Evolutionary conservation across 2,888 invertebrate species (phyloP).

Genomic region (Ommatoiulus sabulosus): DNA sequence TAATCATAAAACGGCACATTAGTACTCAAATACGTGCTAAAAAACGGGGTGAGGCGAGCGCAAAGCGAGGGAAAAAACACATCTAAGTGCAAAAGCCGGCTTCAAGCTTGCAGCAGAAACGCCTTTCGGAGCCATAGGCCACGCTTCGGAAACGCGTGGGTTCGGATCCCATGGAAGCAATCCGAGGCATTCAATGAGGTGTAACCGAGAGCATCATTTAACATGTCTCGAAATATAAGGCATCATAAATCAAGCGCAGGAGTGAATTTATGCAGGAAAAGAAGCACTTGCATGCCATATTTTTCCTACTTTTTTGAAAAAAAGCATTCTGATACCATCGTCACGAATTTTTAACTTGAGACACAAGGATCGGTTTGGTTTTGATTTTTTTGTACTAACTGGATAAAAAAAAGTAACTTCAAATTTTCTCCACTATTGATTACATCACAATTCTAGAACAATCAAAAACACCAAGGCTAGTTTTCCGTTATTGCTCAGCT

Average conservation of each 20-base stretch:
- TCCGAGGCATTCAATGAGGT: slow-evolving; percentile 51
- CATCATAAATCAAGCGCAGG: slow-evolving; percentile 44
- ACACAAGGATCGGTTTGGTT: not conserved
- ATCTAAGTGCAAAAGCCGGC: not conserved
- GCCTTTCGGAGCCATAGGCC: not conserved
- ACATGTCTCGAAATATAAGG: slow-evolving; percentile 50
- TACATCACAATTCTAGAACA: no score
- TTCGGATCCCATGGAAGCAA: slow-evolving; percentile 13
- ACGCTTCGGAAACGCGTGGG: not conserved
- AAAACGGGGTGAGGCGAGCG: not conserved
- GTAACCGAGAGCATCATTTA: slow-evolving; percentile 52
- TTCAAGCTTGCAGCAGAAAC: not conserved
- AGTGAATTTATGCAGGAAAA: not conserved
- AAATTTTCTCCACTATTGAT: no score
- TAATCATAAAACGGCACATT: slow-evolving; percentile 49
- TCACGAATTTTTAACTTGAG: not conserved
- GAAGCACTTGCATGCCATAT: not conserved
- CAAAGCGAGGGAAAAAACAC: not conserved
- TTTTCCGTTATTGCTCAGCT: no score
- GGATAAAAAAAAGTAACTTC: no score
- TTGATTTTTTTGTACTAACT: no score
- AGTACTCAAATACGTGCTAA: slow-evolving; percentile 13
- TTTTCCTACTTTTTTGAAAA: not conserved
- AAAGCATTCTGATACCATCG: not conserved
- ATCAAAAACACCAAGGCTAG: no score